These are phyloP conservation scores for Galleria mellonella DNA, from an alignment of 1,140 invertebrate species.

Conservation along the genomic window DNA sequence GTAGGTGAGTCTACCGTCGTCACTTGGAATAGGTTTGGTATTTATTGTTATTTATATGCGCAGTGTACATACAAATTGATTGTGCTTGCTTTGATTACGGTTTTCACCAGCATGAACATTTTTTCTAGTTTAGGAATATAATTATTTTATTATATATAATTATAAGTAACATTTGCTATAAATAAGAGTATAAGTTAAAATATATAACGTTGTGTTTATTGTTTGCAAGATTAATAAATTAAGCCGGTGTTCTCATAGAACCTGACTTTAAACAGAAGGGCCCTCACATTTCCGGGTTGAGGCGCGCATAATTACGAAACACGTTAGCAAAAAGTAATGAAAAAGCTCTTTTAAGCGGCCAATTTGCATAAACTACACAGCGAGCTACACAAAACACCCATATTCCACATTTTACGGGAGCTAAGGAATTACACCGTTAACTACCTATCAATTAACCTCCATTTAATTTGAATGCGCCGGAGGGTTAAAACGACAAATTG, in stretches of 20 bases:
- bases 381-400: not conserved
- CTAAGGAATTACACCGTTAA: constrained; percentile 12
- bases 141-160: no score
- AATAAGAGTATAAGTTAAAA: no score
- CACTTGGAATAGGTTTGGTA: no score
- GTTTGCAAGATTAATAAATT: constrained; percentile 14
- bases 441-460: constrained; percentile 16
- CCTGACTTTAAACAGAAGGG: constrained; percentile 8
- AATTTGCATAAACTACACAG: constrained; percentile 8
- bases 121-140: no score
- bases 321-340: constrained; percentile 15
- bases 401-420: constrained; percentile 3
- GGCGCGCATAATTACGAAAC: constrained; percentile 19
- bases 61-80: no score
- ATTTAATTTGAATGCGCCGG: constrained; percentile 11
- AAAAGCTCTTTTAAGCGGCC: constrained; percentile 3
- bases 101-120: no score
- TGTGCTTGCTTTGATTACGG: no score
- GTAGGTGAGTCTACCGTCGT: no score
- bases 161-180: no score
- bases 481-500: constrained; percentile 18
- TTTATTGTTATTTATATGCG: no score
- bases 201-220: not conserved
- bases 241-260: constrained; percentile 6
- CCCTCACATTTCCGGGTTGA: constrained; percentile 4